These are phyloP conservation scores for Steatornis caripensis DNA, from an alignment of 2,113 vertebrate species.

Conservation along the genomic window DNA sequence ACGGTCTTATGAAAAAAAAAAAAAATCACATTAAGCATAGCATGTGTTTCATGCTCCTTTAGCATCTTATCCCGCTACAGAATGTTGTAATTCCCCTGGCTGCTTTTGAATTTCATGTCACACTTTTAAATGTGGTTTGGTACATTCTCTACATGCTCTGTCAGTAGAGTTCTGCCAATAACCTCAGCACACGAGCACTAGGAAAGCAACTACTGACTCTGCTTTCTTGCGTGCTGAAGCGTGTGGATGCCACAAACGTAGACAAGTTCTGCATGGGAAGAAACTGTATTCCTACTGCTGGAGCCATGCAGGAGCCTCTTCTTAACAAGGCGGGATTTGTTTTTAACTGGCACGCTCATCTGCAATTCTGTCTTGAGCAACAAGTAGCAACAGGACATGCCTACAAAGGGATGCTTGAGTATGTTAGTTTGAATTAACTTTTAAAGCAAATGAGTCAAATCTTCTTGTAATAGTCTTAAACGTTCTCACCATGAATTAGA, in stretches of 20 bases:
- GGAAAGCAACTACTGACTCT: not conserved
- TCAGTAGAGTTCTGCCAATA: constrained; percentile 56
- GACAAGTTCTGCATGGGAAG: not conserved
- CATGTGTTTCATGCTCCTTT: constrained; percentile 60
- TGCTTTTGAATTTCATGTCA: constrained; percentile 66
- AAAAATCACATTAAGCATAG: constrained; percentile 59
- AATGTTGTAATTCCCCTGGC: constrained; percentile 56
- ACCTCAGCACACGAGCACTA: not conserved
- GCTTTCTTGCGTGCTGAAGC: not conserved
- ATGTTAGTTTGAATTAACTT: not conserved
- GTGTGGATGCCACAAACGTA: not conserved
- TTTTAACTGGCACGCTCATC: not conserved
- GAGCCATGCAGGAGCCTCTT: not conserved
- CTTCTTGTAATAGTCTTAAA: not conserved
- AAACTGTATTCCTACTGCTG: not conserved
- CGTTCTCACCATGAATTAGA: not conserved
- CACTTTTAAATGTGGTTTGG: constrained; percentile 59
- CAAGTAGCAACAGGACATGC: not conserved
- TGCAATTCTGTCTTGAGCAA: not conserved
- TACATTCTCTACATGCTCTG: constrained; percentile 61
- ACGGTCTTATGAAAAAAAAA: not conserved
- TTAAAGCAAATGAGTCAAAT: not conserved
- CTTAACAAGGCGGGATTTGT: not conserved
- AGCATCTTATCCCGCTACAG: constrained; percentile 51
- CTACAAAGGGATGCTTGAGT: not conserved